These are phyloP conservation scores for Notolabrus celidotus DNA, from an alignment of 2,797 vertebrate species.

Conservation along the genomic window DNA sequence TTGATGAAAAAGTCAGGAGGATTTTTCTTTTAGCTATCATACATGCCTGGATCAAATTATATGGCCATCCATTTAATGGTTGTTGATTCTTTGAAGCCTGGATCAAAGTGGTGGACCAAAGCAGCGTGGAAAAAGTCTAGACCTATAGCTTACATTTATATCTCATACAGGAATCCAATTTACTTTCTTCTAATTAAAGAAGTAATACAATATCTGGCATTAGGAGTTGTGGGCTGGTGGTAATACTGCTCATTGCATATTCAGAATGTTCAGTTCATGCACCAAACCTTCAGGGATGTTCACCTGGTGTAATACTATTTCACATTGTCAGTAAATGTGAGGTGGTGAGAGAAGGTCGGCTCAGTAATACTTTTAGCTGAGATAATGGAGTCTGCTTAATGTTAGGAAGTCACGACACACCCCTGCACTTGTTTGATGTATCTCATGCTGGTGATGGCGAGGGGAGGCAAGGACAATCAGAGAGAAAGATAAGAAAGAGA, in stretches of 20 bases:
- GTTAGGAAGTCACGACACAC: conserved; percentile 8
- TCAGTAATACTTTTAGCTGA: conserved; percentile 1
- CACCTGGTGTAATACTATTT: neutral
- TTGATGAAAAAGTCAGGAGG: too few relatives aligned
- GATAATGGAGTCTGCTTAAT: conserved; percentile 5
- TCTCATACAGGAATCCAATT: neutral
- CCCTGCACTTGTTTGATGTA: conserved; percentile 9
- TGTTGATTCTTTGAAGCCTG: conserved; percentile 1
- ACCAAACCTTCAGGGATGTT: neutral
- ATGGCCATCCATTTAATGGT: neutral
- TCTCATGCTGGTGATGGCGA: conserved; percentile 12
- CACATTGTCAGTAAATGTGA: neutral
- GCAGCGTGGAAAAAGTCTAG: neutral
- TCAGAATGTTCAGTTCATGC: neutral
- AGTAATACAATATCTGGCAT: too few relatives aligned
- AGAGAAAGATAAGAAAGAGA: conserved; percentile 23
- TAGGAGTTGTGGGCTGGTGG: too few relatives aligned
- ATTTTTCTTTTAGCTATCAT: too few relatives aligned
- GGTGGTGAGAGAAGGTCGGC: conserved; percentile 9
- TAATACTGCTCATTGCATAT: neutral
- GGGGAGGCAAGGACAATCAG: conserved; percentile 24
- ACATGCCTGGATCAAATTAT: too few relatives aligned
- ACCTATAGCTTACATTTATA: neutral
- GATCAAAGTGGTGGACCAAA: neutral
- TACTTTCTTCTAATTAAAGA: neutral